Conservation (phyloP, 2,113 vertebrate genomes). For the Scophthalmus maximus region DNA sequence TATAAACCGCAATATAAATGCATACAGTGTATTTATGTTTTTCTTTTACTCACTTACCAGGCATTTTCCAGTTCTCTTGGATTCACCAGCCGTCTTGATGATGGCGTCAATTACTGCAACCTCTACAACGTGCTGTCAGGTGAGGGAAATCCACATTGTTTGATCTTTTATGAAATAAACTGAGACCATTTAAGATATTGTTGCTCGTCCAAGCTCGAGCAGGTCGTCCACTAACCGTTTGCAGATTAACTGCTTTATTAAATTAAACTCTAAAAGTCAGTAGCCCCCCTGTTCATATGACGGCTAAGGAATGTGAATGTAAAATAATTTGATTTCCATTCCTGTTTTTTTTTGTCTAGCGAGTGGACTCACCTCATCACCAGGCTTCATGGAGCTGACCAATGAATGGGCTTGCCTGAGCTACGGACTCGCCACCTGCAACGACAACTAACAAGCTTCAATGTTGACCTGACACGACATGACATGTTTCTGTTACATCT, state of each 20-base stretch:
- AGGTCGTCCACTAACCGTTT: too few species aligned
- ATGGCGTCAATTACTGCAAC: conserved; percentile 54
- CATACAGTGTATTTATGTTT: neutral
- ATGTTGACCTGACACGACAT: too few species aligned
- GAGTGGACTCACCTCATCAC: conserved; percentile 42
- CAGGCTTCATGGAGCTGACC: conserved; percentile 62
- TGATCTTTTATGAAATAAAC: neutral
- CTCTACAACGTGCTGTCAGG: conserved; percentile 16
- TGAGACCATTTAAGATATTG: too few species aligned
- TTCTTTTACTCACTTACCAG: neutral
- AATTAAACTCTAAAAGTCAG: too few species aligned
- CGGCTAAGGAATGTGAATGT: neutral
- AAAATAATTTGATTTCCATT: neutral
- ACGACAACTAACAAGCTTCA: neutral
- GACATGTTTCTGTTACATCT: too few species aligned
- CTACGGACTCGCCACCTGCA: conserved; percentile 28
- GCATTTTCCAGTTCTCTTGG: conserved; percentile 21
- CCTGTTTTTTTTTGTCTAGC: conserved; percentile 27
- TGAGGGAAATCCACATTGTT: neutral
- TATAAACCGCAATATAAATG: neutral
- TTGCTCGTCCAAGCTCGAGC: too few species aligned
- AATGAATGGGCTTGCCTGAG: conserved; percentile 61
- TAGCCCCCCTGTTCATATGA: too few species aligned
- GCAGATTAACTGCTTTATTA: too few species aligned
- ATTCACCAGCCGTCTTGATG: conserved; percentile 14